These are phyloP conservation scores for Polypedilum pembai DNA, from an alignment of 1,140 invertebrate species.

Conservation along the genomic window DNA sequence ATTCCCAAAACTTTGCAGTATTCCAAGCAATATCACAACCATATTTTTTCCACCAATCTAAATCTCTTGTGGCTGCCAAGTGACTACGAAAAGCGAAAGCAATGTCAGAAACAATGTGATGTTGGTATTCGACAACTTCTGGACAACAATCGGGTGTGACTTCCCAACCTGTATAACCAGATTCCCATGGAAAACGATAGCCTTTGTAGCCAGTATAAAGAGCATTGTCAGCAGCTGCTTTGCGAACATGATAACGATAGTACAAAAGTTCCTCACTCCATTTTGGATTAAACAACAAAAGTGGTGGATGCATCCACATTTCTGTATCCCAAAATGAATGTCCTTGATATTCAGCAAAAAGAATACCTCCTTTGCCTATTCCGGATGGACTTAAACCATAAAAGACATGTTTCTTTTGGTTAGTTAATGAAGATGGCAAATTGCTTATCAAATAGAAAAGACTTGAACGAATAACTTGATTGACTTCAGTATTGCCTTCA, in stretches of 20 bases:
- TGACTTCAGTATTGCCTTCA: neutral
- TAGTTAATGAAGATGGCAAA: constrained; percentile 40
- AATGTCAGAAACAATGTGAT: constrained; percentile 45
- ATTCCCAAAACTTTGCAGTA: constrained; percentile 48
- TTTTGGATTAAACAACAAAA: constrained; percentile 43
- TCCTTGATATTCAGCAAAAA: constrained; percentile 37
- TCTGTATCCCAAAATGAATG: constrained; percentile 49
- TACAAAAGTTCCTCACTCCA: constrained; percentile 42
- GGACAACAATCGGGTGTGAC: constrained; percentile 40
- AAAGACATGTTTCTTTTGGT: constrained; percentile 40
- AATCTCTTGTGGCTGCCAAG: constrained; percentile 43
- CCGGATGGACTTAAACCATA: constrained; percentile 46
- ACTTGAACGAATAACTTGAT: constrained; percentile 1
- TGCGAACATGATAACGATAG: constrained; percentile 42
- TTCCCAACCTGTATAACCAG: neutral
- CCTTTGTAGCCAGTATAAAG: constrained; percentile 43
- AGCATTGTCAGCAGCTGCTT: constrained; percentile 43
- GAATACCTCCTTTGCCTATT: constrained; percentile 41
- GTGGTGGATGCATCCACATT: constrained; percentile 46
- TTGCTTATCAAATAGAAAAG: constrained; percentile 44
- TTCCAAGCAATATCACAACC: constrained; percentile 45
- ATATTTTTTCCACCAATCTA: constrained; percentile 45
- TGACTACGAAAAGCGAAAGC: constrained; percentile 45
- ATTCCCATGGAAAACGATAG: constrained; percentile 36
- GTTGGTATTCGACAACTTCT: constrained; percentile 44